Evolutionary conservation across 2,888 invertebrate species (phyloP).

Genomic region (Hedya salicella): DNA sequence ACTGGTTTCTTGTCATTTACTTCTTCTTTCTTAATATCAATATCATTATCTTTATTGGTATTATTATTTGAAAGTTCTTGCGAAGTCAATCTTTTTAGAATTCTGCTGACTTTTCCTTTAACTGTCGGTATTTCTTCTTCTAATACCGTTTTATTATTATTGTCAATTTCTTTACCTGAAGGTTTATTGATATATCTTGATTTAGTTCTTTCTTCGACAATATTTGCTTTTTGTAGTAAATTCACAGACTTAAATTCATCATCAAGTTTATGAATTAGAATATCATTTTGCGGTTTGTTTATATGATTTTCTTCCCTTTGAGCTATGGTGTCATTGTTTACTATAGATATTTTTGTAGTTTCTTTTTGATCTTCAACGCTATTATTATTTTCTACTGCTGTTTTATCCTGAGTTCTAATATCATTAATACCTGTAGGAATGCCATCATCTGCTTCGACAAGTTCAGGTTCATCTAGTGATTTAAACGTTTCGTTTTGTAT

Average conservation of each 20-base stretch:
- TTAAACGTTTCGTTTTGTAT: not conserved
- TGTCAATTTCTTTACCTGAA: slow-evolving; percentile 43
- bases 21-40: slow-evolving; percentile 23
- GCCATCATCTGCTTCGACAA: slow-evolving; percentile 37
- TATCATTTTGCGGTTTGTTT: slow-evolving; percentile 7
- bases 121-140: slow-evolving; percentile 55
- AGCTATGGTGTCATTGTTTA: not conserved
- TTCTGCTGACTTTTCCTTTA: slow-evolving; percentile 64
- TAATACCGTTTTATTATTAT: slow-evolving; percentile 34
- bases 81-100: slow-evolving; percentile 56
- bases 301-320: slow-evolving; percentile 5
- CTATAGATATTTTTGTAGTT: not conserved
- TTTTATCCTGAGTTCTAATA: slow-evolving; percentile 33
- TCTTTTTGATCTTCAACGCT: not conserved
- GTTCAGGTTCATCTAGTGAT: slow-evolving; percentile 13
- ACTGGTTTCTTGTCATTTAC: slow-evolving; percentile 30
- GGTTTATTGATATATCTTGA: slow-evolving; percentile 43
- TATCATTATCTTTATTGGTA: slow-evolving; percentile 43
- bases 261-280: not conserved
- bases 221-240: slow-evolving; percentile 25
- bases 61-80: slow-evolving; percentile 43
- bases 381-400: slow-evolving; percentile 17
- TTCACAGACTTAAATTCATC: slow-evolving; percentile 22
- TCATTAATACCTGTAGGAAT: slow-evolving; percentile 11
- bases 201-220: slow-evolving; percentile 34